Percentiles rank a stretch among this genome's conserved stretches.
Conservation (phyloP, 2,888 invertebrate genomes). For the Erebia ligea region DNA sequence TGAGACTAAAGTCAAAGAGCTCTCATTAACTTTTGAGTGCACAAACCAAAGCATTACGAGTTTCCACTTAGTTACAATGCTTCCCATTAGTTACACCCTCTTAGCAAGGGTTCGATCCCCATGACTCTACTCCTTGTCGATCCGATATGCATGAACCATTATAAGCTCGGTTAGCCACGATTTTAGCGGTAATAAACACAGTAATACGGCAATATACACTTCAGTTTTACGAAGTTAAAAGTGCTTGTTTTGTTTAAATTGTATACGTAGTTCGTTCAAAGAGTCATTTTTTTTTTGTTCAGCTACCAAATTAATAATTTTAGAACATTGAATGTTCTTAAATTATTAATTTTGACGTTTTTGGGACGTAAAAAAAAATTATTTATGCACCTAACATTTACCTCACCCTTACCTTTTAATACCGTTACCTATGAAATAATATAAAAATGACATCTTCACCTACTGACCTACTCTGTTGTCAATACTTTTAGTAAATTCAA, state of each 20-base stretch:
- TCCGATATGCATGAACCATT: slow-evolving; percentile 30
- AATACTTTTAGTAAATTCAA: no score
- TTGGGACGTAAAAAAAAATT: no score
- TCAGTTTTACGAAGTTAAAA: slow-evolving; percentile 5
- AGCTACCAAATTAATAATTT: no score
- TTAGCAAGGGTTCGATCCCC: slow-evolving; percentile 24
- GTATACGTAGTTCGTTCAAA: neutral
- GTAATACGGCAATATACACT: slow-evolving; percentile 7
- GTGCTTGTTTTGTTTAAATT: slow-evolving; percentile 3
- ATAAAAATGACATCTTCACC: no score
- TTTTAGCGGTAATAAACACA: slow-evolving; percentile 16
- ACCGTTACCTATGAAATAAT: no score
- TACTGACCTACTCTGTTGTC: no score
- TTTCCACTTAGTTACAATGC: slow-evolving; percentile 25
- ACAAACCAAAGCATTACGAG: neutral
- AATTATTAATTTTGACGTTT: no score
- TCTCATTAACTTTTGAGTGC: slow-evolving; percentile 9
- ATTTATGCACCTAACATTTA: no score
- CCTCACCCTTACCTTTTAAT: no score
- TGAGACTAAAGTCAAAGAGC: neutral
- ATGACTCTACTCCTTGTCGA: slow-evolving; percentile 25
- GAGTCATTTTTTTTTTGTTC: neutral
- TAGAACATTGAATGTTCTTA: no score
- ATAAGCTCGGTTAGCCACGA: slow-evolving; percentile 21
- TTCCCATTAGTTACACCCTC: slow-evolving; percentile 22